These are phyloP conservation scores for Botrylloides violaceus DNA, from an alignment of 23 tunicate species.

Conservation along the genomic window DNA sequence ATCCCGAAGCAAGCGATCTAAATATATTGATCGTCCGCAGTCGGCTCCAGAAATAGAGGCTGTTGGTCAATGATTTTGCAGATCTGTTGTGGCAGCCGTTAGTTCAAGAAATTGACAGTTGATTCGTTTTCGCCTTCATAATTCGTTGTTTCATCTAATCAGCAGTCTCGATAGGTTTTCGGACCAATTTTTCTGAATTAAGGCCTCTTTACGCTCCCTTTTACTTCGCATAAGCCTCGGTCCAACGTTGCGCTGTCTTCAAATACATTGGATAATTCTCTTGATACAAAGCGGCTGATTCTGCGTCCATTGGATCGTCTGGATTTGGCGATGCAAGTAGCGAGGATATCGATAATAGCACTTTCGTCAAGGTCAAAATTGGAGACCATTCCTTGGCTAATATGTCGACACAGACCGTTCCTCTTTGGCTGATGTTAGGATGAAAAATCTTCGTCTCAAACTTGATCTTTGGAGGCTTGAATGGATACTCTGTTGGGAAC, in stretches of 20 bases:
- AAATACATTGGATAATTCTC: not conserved
- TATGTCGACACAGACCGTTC: slow-evolving; percentile 31
- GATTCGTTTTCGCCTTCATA: too few relatives aligned
- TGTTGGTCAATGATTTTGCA: too few relatives aligned
- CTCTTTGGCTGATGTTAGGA: slow-evolving; percentile 28
- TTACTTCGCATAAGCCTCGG: slow-evolving; percentile 29
- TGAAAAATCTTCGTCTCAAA: slow-evolving; percentile 32
- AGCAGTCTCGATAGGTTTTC: too few relatives aligned
- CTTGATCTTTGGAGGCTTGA: slow-evolving; percentile 31
- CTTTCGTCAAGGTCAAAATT: slow-evolving; percentile 20
- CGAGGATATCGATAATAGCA: slow-evolving; percentile 27
- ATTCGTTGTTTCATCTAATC: too few relatives aligned
- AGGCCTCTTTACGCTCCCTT: too few relatives aligned
- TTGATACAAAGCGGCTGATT: slow-evolving; percentile 20
- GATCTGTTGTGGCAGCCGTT: too few relatives aligned
- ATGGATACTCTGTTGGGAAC: slow-evolving; percentile 41
- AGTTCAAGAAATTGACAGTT: too few relatives aligned
- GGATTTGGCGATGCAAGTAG: slow-evolving; percentile 32
- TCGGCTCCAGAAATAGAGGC: too few relatives aligned
- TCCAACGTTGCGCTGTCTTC: slow-evolving; percentile 15
- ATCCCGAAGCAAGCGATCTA: too few relatives aligned
- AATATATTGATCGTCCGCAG: too few relatives aligned
- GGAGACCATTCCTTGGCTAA: slow-evolving; percentile 36
- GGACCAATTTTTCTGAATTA: too few relatives aligned
- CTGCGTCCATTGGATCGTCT: slow-evolving; percentile 25